Conservation (phyloP, 1,140 invertebrate genomes). For the Zaprionus capensis region DNA sequence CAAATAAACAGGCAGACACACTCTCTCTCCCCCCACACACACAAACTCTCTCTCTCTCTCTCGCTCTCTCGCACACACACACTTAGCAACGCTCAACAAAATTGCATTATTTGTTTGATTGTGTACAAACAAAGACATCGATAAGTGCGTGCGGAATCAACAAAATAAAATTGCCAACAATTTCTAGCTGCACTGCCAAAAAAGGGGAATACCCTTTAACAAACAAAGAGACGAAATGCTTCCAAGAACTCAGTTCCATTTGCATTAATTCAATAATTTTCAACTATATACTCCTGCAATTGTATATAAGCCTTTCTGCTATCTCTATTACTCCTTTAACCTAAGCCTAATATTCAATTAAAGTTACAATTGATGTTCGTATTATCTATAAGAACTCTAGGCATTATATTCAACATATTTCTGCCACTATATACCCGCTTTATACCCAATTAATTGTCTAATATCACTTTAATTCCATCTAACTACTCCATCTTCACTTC, state of each 20-base stretch:
- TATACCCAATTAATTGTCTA: background rate
- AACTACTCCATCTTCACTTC: background rate
- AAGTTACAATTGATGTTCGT: no score
- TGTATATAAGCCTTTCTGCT: no score
- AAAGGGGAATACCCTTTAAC: background rate
- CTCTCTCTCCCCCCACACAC: background rate
- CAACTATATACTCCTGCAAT: no score
- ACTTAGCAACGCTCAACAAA: background rate
- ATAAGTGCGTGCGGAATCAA: background rate
- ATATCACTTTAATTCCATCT: background rate
- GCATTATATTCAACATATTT: no score
- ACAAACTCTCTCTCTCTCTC: background rate
- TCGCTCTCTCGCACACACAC: background rate
- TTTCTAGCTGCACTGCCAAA: background rate
- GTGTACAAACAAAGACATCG: conserved; percentile 2
- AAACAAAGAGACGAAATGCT: background rate
- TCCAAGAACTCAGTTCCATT: no score
- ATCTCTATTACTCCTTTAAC: no score
- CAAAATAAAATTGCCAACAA: background rate
- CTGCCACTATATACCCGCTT: background rate
- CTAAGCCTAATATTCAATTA: no score
- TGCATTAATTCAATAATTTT: background rate
- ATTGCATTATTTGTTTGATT: conserved; percentile 27
- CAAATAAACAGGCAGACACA: background rate
- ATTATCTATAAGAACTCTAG: no score